These are phyloP conservation scores for Falco cherrug DNA, from an alignment of 2,797 vertebrate species.

Conservation along the genomic window DNA sequence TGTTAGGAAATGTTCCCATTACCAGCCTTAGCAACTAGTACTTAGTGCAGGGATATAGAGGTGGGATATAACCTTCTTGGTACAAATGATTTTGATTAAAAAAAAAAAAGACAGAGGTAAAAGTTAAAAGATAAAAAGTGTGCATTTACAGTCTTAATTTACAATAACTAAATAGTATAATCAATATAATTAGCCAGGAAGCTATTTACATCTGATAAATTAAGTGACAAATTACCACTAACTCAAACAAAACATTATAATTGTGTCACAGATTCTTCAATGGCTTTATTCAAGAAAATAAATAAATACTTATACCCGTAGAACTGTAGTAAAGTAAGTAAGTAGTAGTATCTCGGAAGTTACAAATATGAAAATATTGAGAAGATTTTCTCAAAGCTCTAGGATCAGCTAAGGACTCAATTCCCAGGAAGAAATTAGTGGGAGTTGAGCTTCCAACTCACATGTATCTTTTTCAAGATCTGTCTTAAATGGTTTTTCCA, in stretches of 20 bases:
- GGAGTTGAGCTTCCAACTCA: constrained; percentile 37
- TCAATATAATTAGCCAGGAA: not conserved
- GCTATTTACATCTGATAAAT: not conserved
- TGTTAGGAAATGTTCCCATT: not conserved
- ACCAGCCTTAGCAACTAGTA: not conserved
- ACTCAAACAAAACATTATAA: not conserved
- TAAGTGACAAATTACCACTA: not conserved
- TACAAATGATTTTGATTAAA: not conserved
- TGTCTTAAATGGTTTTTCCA: not conserved
- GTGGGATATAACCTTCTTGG: not conserved
- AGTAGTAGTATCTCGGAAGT: not conserved
- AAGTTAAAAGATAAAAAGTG: not conserved
- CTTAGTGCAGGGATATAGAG: not conserved
- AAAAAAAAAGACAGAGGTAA: not conserved
- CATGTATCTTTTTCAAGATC: not conserved
- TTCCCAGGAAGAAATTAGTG: not conserved
- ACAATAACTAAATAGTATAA: not conserved
- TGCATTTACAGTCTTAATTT: not conserved
- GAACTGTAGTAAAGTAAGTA: not conserved
- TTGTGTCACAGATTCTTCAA: not conserved
- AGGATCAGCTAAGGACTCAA: constrained; percentile 10
- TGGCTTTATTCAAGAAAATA: not conserved
- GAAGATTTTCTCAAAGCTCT: not conserved
- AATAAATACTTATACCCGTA: not conserved
- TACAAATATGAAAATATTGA: constrained; percentile 12